Evolutionary conservation across 2,797 vertebrate species (phyloP).

Genomic region (Podargus strigoides): DNA sequence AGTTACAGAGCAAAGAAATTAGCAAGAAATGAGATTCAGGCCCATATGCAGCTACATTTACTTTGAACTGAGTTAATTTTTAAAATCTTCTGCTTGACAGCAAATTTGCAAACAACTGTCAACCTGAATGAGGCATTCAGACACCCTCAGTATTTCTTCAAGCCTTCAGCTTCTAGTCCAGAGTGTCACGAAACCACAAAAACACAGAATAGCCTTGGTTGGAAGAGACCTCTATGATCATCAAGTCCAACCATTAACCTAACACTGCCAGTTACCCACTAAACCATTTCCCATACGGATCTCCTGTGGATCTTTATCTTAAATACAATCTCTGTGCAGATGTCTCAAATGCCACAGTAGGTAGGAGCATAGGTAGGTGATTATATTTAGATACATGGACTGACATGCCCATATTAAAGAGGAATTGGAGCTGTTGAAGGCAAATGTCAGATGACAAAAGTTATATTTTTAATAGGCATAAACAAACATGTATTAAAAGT

Average conservation of each 20-base stretch:
- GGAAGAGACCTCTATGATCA: too few species aligned
- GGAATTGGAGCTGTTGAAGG: neutral
- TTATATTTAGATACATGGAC: neutral
- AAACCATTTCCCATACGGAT: too few species aligned
- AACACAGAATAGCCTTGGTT: too few species aligned
- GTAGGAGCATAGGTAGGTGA: neutral
- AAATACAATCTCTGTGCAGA: neutral
- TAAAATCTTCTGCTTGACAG: neutral
- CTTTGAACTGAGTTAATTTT: neutral
- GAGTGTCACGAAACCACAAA: too few species aligned
- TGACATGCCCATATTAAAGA: neutral
- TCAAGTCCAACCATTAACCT: too few species aligned
- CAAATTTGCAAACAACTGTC: neutral
- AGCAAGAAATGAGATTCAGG: neutral
- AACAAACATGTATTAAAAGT: neutral
- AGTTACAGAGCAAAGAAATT: neutral
- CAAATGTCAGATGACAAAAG: neutral
- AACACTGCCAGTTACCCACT: too few species aligned
- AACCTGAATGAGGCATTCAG: neutral
- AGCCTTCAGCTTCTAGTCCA: neutral
- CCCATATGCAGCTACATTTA: neutral
- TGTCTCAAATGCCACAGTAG: neutral
- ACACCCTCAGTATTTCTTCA: rapidly evolving
- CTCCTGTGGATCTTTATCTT: neutral
- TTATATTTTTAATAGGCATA: neutral